phyloP scores from a whole-genome alignment of 2,797 vertebrate genomes.

The Acipenser transmontanus region DNA sequence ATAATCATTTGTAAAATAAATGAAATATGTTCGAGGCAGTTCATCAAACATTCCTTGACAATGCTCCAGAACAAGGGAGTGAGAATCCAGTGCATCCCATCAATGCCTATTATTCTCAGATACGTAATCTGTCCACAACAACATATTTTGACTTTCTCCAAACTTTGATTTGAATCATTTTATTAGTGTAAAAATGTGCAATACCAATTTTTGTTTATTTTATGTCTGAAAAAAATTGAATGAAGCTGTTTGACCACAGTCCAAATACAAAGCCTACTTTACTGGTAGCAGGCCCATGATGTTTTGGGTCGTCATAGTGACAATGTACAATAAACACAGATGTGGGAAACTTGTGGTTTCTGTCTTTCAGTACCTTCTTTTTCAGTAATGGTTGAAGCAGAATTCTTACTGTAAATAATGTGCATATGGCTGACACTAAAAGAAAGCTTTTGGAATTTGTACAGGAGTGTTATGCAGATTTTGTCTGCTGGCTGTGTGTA shows the following conservation, averaged over 20 bases:
- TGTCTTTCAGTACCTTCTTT: conserved; percentile 22
- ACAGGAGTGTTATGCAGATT: too few species aligned
- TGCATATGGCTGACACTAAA: conserved; percentile 10
- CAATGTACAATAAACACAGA: conserved; percentile 40
- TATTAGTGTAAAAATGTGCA: conserved; percentile 50
- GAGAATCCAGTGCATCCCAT: too few species aligned
- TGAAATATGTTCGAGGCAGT: too few species aligned
- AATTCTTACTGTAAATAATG: conserved; percentile 23
- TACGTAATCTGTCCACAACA: too few species aligned
- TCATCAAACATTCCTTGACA: too few species aligned
- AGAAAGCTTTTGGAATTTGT: neutral
- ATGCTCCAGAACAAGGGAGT: too few species aligned
- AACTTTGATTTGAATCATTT: conserved; percentile 44
- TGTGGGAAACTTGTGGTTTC: conserved; percentile 32
- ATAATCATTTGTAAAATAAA: too few species aligned
- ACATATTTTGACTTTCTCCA: conserved; percentile 16
- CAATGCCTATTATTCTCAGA: too few species aligned
- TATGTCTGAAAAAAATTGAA: conserved; percentile 50
- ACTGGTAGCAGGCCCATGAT: conserved; percentile 30
- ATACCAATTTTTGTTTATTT: conserved; percentile 53
- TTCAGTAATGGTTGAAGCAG: conserved; percentile 1
- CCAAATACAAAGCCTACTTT: conserved; percentile 41
- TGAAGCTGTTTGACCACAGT: conserved; percentile 43
- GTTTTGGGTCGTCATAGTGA: conserved; percentile 43
- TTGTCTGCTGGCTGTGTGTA: too few species aligned